phyloP scores from a whole-genome alignment of 2,888 invertebrate species.

The Acanthoscelides obtectus region DNA sequence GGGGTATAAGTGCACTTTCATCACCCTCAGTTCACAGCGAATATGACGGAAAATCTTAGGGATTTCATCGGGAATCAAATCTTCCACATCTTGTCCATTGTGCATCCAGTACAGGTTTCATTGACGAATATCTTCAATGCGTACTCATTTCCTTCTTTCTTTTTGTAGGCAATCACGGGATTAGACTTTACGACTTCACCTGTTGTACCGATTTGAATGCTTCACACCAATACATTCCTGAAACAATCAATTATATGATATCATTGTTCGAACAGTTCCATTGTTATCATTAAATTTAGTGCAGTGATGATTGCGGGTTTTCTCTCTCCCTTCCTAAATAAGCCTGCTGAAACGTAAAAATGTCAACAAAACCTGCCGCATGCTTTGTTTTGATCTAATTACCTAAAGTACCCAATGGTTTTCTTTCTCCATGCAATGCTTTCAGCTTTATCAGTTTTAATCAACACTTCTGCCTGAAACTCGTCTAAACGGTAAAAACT shows the following conservation, averaged over 20 bases:
- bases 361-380: too few relatives aligned
- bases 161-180: slow-evolving; percentile 50
- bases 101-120: slow-evolving; percentile 25
- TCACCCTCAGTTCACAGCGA: slow-evolving; percentile 37
- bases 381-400: too few relatives aligned
- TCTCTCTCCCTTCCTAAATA: too few relatives aligned
- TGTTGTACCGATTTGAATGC: slow-evolving; percentile 46
- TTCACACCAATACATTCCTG: slow-evolving; percentile 57
- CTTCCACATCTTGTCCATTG: slow-evolving; percentile 2
- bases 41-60: slow-evolving; percentile 3
- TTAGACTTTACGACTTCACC: slow-evolving; percentile 48
- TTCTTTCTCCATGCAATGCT: too few relatives aligned
- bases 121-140: slow-evolving; percentile 36
- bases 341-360: too few relatives aligned
- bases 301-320: too few relatives aligned
- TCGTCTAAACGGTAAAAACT: too few relatives aligned
- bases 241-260: neutral
- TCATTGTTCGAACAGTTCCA: neutral
- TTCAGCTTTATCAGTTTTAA: too few relatives aligned
- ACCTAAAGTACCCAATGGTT: too few relatives aligned
- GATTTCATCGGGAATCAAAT: slow-evolving; percentile 2
- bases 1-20: slow-evolving; percentile 51
- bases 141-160: slow-evolving; percentile 33
- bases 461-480: too few relatives aligned
- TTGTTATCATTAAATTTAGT: too few relatives aligned